These are phyloP conservation scores for Gymnorhina tibicen DNA, from an alignment of 2,113 vertebrate species.

Conservation along the genomic window DNA sequence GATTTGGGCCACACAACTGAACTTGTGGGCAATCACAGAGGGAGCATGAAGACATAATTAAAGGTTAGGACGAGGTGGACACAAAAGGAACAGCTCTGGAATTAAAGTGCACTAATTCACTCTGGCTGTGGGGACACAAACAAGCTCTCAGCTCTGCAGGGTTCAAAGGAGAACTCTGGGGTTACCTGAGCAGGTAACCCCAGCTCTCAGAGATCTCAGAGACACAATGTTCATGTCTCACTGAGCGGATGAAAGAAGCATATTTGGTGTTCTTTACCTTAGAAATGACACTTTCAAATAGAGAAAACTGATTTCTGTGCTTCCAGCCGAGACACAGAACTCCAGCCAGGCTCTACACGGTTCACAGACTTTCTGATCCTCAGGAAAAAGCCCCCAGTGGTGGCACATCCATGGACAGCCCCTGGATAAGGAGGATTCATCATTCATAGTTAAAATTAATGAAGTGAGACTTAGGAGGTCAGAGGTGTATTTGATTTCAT, in stretches of 20 bases:
- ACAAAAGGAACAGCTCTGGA: constrained; percentile 6
- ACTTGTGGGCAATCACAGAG: constrained; percentile 48
- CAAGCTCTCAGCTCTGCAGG: background rate
- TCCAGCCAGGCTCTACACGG: background rate
- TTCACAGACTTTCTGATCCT: background rate
- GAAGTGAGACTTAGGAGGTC: background rate
- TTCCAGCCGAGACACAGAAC: background rate
- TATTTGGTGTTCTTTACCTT: background rate
- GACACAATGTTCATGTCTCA: background rate
- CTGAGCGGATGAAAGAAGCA: background rate
- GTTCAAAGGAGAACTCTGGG: background rate
- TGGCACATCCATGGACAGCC: background rate
- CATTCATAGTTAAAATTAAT: background rate
- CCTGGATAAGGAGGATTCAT: background rate
- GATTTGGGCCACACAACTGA: constrained; percentile 5
- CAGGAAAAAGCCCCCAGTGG: background rate
- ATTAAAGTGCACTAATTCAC: background rate
- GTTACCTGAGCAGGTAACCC: background rate
- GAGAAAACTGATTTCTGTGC: background rate
- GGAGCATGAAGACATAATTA: constrained; percentile 35
- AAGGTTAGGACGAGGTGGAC: constrained; percentile 18
- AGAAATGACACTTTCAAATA: background rate
- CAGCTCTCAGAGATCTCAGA: background rate
- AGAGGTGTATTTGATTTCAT: background rate
- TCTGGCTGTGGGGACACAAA: background rate